phyloP scores from a whole-genome alignment of 2,113 vertebrate species.

The human (Homo sapiens) region DNA sequence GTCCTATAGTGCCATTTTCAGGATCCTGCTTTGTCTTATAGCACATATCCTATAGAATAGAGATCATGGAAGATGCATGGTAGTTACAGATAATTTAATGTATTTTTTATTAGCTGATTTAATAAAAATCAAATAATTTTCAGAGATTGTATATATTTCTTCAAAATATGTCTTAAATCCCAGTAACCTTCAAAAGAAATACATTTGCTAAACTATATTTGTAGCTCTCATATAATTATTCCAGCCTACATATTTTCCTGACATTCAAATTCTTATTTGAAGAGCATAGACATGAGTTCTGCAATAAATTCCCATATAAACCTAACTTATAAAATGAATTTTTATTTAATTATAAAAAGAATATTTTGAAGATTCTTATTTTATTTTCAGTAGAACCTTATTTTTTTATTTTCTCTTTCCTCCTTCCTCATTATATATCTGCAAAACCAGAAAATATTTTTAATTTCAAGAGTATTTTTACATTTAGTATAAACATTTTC shows the following conservation, averaged over 20 bases:
- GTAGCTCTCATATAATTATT: not conserved
- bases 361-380: constrained; percentile 10
- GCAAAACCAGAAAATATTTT: constrained; percentile 46
- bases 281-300: not conserved
- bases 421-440: not conserved
- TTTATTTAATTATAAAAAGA: constrained; percentile 41
- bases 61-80: constrained; percentile 38
- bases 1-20: constrained; percentile 77
- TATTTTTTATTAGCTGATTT: constrained; percentile 53
- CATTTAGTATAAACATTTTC: constrained; percentile 17
- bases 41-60: constrained; percentile 58
- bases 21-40: constrained; percentile 67
- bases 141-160: not conserved
- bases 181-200: constrained; percentile 38
- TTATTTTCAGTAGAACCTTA: constrained; percentile 29
- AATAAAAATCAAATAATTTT: constrained; percentile 34
- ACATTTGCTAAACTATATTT: not conserved
- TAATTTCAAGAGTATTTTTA: constrained; percentile 33
- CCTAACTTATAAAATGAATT: constrained; percentile 40
- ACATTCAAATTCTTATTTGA: constrained; percentile 41
- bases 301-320: not conserved
- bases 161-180: constrained; percentile 41
- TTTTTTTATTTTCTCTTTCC: not conserved
- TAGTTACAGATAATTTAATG: constrained; percentile 40
- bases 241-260: constrained; percentile 37